Conservation (phyloP, 2,888 invertebrate species). For the Brachypterus glaber region DNA sequence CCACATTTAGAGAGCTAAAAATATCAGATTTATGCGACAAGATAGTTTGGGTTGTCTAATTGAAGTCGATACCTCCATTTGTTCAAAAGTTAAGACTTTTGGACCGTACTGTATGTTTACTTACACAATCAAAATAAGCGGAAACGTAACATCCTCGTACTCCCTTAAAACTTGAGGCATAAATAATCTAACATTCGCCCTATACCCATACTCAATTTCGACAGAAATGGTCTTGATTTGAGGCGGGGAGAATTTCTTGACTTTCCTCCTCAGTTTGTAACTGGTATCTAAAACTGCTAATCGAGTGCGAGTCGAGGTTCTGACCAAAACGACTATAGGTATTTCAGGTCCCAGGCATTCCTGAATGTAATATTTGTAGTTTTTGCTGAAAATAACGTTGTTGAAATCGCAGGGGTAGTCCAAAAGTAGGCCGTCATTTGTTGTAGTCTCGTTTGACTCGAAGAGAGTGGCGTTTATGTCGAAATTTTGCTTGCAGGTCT, state of each 20-base stretch:
- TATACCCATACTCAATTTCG: conserved; percentile 56
- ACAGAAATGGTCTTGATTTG: conserved; percentile 59
- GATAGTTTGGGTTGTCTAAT: too few species aligned
- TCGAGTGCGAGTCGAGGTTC: conserved; percentile 50
- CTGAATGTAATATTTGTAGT: conserved; percentile 47
- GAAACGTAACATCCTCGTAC: conserved; percentile 72
- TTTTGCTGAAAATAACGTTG: conserved; percentile 53
- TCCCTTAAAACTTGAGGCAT: conserved; percentile 77
- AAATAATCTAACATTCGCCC: conserved; percentile 66
- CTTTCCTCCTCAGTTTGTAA: conserved; percentile 50
- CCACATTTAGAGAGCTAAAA: too few species aligned
- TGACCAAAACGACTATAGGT: conserved; percentile 56
- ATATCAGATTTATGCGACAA: too few species aligned
- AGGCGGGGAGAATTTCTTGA: conserved; percentile 62
- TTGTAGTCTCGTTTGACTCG: conserved; percentile 39
- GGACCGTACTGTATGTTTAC: too few species aligned
- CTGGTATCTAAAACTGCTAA: conserved; percentile 61
- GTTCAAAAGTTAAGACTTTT: too few species aligned
- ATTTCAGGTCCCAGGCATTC: conserved; percentile 75
- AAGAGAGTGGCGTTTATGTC: conserved; percentile 32
- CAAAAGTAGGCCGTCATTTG: conserved; percentile 35
- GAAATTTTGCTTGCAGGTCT: conserved; percentile 48
- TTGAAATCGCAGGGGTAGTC: conserved; percentile 47
- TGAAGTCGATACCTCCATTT: too few species aligned
- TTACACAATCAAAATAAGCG: conserved; percentile 76